Evolutionary conservation across 2,113 vertebrate species (phyloP), one percentile per base, ranked within the genome.

Genomic region (Petroica traversi): DNA sequence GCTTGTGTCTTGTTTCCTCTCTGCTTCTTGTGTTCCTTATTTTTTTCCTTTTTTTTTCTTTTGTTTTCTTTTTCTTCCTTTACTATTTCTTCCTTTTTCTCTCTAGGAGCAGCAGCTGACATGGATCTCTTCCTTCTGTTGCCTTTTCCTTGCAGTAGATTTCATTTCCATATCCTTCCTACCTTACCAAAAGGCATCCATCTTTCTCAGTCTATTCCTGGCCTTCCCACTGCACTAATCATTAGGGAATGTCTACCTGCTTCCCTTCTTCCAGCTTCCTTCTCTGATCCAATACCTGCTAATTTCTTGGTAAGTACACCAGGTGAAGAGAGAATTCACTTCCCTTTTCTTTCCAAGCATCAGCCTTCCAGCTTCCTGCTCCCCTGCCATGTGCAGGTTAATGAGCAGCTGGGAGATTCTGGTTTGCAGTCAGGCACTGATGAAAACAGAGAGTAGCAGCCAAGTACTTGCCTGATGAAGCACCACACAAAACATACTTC

Each of bases 181-280:
- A 46, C 74, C 58, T 81, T 84, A 40, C 45, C 67, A 45, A 80
- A 92, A 64, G 48, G 22, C 62, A 68, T 72, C 63, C 5, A 0
- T 59, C 68, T 86, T 66, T 88, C 89, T 91, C 59, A 59, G 1
- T 93, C 82, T 92, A 6, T 85, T 92, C 91, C 88, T 85, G 63
- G 87, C 66, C 71, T 88, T 94, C 66, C 84, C 88, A 59, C 86
- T 96, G 82, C 93, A 75, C 41, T 96, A 67, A 88, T 67, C 67
- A 52, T 67, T 97, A 95, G 85, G 49, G 81, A 96, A 64, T 93
- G 55, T 51, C 67, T 92, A 33, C 62, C 48, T 89, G 41, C 92
- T 92, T 92, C 87, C 73, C 85, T 94, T 84, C 74, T 78, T 94
- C 69, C 79, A 93, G 4, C 97, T 98, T 98, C 93, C 82, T 98